Conservation (phyloP, 2,888 invertebrate species). For the Nomada lathburiana region DNA sequence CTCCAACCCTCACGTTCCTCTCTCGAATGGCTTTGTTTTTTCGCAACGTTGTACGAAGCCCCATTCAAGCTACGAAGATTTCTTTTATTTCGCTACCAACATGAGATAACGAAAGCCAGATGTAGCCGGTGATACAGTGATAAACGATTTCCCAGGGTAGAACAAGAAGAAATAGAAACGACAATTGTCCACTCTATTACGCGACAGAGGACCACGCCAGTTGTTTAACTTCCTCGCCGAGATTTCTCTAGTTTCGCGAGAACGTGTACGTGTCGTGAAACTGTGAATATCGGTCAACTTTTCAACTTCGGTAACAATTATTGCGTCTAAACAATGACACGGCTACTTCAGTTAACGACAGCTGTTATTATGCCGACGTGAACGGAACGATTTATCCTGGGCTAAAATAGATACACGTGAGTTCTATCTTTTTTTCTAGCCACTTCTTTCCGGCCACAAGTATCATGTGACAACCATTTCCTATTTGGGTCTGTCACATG, state of each 20-base stretch:
- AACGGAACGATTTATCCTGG: too few relatives aligned
- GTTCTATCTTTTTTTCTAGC: too few relatives aligned
- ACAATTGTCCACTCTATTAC: conserved; percentile 35
- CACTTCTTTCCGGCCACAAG: too few relatives aligned
- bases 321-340: background rate
- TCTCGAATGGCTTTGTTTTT: conserved; percentile 52
- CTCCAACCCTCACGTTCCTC: background rate
- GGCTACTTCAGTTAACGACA: too few relatives aligned
- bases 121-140: conserved; percentile 49
- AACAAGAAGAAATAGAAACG: conserved; percentile 29
- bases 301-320: background rate
- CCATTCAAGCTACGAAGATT: conserved; percentile 38
- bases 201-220: background rate
- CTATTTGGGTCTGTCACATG: too few relatives aligned
- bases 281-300: background rate
- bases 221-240: conserved; percentile 8
- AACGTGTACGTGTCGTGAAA: background rate
- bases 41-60: conserved; percentile 30
- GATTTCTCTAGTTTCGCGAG: background rate
- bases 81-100: conserved; percentile 39
- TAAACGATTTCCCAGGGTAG: conserved; percentile 33
- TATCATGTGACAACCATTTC: too few relatives aligned
- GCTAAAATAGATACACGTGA: too few relatives aligned
- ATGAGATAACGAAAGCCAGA: conserved; percentile 51
- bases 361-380: too few relatives aligned